These are phyloP conservation scores for Archips crataeganus DNA, from an alignment of 2,888 invertebrate species.

Conservation along the genomic window DNA sequence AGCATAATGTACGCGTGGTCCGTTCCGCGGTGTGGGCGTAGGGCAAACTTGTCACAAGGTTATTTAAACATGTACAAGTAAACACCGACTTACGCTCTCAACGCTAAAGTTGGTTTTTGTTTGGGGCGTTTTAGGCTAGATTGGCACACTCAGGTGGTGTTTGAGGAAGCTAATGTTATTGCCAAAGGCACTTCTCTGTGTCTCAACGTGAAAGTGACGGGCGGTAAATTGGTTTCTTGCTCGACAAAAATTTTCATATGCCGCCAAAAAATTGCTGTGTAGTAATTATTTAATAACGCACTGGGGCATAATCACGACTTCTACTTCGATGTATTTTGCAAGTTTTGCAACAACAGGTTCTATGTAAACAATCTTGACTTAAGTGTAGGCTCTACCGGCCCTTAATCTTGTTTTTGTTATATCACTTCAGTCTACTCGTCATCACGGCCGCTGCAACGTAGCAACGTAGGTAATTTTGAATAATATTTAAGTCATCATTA, in stretches of 20 bases:
- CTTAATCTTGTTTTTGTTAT: no score
- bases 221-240: background rate
- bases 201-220: conserved; percentile 7
- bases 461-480: no score
- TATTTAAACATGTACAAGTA: background rate
- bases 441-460: no score
- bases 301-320: no score
- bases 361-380: no score
- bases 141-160: conserved; percentile 35
- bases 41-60: conserved; percentile 31
- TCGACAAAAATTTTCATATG: background rate
- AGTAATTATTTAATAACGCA: background rate
- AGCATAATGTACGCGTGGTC: conserved; percentile 32
- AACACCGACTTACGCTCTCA: background rate
- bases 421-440: no score
- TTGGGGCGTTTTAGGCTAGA: conserved; percentile 1
- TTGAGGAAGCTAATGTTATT: conserved; percentile 33
- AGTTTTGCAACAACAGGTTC: no score
- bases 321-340: no score
- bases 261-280: background rate
- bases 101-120: conserved; percentile 1
- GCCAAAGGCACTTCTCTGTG: conserved; percentile 29
- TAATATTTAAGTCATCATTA: no score
- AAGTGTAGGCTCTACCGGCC: no score
- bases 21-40: conserved; percentile 1